Evolutionary conservation across 1,140 invertebrate species (phyloP).

Genomic region (Danaus melanippus): DNA sequence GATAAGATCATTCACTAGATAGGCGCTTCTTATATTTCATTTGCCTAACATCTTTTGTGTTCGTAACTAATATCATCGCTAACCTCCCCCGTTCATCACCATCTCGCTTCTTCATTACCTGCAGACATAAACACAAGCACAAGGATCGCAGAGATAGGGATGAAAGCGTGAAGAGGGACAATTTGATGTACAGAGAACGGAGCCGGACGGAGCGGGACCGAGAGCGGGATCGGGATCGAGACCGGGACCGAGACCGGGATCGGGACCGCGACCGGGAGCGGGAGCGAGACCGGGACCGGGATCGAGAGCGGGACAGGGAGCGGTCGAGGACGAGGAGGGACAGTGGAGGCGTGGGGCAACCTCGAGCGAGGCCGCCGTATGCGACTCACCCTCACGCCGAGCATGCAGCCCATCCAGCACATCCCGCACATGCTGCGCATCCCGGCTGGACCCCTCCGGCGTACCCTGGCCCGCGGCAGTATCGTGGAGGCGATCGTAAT

Average conservation of each 20-base stretch:
- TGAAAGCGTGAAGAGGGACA: slow-evolving; percentile 60
- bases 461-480: slow-evolving; percentile 57
- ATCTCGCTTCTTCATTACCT: slow-evolving; percentile 62
- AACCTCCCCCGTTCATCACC: slow-evolving; percentile 37
- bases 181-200: slow-evolving; percentile 67
- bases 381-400: slow-evolving; percentile 39
- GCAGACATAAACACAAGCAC: slow-evolving; percentile 66
- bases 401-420: slow-evolving; percentile 35
- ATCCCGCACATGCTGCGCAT: slow-evolving; percentile 28
- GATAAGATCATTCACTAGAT: slow-evolving; percentile 4
- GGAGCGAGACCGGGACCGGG: slow-evolving; percentile 39
- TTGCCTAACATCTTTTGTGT: slow-evolving; percentile 25
- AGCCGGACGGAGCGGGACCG: slow-evolving; percentile 55
- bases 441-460: slow-evolving; percentile 54
- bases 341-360: slow-evolving; percentile 45
- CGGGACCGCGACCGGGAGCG: slow-evolving; percentile 54
- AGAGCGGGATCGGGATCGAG: slow-evolving; percentile 41
- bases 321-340: slow-evolving; percentile 58
- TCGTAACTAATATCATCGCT: slow-evolving; percentile 25
- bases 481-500: slow-evolving; percentile 51
- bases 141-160: slow-evolving; percentile 67
- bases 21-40: slow-evolving; percentile 18
- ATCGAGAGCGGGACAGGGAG: slow-evolving; percentile 41
- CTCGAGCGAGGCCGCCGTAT: slow-evolving; percentile 39
- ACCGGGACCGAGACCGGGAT: slow-evolving; percentile 58